Percentiles rank a stretch among this genome's conserved stretches.
Conservation (phyloP, 2,113 vertebrate species). For the Onychostoma macrolepis region DNA sequence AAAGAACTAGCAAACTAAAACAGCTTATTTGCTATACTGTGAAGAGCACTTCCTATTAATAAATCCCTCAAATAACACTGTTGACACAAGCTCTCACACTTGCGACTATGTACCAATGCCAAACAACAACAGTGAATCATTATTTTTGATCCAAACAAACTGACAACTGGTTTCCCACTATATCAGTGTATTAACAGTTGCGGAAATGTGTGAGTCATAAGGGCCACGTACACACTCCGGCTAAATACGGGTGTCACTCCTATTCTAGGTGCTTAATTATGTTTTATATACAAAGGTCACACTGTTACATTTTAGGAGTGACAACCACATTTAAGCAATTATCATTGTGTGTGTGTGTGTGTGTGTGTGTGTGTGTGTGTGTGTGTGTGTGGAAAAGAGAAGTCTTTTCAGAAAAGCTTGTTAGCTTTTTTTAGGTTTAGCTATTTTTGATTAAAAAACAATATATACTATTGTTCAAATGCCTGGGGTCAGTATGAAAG, state of each 20-base stretch:
- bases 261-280: neutral
- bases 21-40: neutral
- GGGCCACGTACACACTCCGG: neutral
- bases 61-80: neutral
- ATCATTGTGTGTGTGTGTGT: neutral
- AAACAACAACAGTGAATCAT: slow-evolving; percentile 18
- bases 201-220: neutral
- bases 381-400: no score
- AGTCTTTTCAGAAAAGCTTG: neutral
- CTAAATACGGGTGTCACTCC: neutral
- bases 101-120: neutral
- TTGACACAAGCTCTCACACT: neutral
- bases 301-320: neutral
- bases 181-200: neutral
- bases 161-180: neutral
- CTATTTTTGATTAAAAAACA: neutral
- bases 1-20: neutral
- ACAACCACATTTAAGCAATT: neutral
- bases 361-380: no score
- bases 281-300: neutral
- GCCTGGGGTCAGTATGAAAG: neutral
- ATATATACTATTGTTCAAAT: neutral
- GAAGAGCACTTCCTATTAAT: neutral
- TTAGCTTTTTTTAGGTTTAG: neutral
- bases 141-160: slow-evolving; percentile 9